Conservation (phyloP, 2,113 vertebrate species). For the Progne subis region DNA sequence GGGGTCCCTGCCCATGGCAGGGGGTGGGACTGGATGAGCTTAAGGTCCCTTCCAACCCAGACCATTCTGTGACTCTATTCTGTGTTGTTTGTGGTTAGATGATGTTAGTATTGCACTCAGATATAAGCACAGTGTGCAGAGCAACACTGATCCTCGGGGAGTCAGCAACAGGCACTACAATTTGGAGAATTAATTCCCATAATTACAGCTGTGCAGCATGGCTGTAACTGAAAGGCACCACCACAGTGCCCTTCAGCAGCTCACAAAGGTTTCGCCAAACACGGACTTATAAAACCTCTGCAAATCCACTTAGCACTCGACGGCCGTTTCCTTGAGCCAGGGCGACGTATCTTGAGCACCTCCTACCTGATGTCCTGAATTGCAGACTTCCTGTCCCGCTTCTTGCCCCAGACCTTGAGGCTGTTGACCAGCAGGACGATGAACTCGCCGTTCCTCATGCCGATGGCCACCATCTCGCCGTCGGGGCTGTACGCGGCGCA, state of each 20-base stretch:
- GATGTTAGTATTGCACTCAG: too few species aligned
- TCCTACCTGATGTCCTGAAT: constrained; percentile 91
- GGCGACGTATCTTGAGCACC: accelerated
- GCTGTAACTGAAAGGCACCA: neutral
- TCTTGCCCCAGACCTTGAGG: constrained; percentile 95
- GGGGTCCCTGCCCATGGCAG: neutral
- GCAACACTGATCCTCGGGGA: neutral
- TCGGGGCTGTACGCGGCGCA: constrained; percentile 90
- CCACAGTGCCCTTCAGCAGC: neutral
- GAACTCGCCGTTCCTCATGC: constrained; percentile 96
- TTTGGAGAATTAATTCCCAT: neutral
- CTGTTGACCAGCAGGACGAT: constrained; percentile 90
- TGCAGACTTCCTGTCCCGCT: constrained; percentile 91
- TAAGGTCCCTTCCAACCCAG: neutral
- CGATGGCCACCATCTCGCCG: constrained; percentile 94
- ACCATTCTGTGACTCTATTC: neutral
- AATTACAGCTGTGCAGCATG: neutral
- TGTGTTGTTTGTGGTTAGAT: neutral
- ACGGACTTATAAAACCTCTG: accelerated
- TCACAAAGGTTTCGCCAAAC: neutral
- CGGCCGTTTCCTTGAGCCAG: neutral
- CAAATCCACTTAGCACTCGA: neutral
- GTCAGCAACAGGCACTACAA: neutral
- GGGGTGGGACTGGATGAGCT: neutral
- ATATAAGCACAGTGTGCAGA: neutral